Conservation (phyloP, 2,888 invertebrate genomes). For the Conistra vaccinii region DNA sequence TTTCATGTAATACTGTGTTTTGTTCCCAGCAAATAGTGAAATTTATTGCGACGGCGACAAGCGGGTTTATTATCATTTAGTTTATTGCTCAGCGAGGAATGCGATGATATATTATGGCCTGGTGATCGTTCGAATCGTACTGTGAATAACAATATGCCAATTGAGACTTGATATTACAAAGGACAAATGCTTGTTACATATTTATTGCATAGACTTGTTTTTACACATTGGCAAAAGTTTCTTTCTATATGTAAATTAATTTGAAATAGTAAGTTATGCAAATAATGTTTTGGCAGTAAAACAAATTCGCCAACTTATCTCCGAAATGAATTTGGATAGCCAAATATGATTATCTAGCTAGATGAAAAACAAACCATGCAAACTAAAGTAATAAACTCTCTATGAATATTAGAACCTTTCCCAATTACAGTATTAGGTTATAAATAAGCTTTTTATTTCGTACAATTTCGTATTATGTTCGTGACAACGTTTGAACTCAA, state of each 20-base stretch:
- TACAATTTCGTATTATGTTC: constrained; percentile 14
- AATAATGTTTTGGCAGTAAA: constrained; percentile 1
- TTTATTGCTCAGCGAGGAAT: constrained; percentile 63
- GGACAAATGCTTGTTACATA: neutral
- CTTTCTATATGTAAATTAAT: constrained; percentile 10
- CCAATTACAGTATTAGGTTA: neutral
- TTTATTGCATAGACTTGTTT: constrained; percentile 4
- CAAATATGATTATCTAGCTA: constrained; percentile 15
- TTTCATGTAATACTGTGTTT: constrained; percentile 70
- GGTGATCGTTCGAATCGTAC: constrained; percentile 46
- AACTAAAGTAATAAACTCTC: constrained; percentile 32
- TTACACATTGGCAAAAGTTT: neutral
- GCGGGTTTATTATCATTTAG: constrained; percentile 71
- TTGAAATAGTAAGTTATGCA: constrained; percentile 15
- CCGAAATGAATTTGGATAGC: neutral
- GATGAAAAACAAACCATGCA: constrained; percentile 19
- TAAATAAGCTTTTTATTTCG: constrained; percentile 14
- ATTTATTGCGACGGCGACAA: constrained; percentile 70
- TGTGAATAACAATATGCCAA: constrained; percentile 50
- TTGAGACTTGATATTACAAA: constrained; percentile 25
- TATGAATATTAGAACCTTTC: constrained; percentile 24
- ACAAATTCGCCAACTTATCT: constrained; percentile 28
- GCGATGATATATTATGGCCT: constrained; percentile 51
- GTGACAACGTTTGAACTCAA: constrained; percentile 18
- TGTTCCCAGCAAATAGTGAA: constrained; percentile 70